Evolutionary conservation across 2,113 vertebrate species (phyloP), one percentile per base, ranked within the genome.

Genomic region (Urocynchramus pylzowi): DNA sequence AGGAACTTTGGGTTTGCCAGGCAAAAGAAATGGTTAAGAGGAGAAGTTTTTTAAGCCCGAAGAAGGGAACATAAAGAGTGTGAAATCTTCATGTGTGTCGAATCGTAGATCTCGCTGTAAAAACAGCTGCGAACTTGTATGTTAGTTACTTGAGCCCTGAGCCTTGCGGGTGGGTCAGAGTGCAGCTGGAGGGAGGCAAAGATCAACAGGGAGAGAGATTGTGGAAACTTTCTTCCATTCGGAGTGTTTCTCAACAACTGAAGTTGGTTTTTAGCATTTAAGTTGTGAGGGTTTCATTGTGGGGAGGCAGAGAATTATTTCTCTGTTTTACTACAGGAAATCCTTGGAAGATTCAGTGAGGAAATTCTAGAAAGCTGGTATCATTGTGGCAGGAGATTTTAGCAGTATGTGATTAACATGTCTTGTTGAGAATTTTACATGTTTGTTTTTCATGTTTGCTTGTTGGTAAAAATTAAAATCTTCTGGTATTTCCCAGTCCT

Each of bases 31-130:
- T 14, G 11, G 5, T 27, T 70, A 33, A 33, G 41, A 42, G 39
- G 11, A 54, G 37, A 73, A n/a, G 14, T 11, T 69, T 79, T 50
- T 39, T 56, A 44, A 57, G 31, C 11, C 11, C 14, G 1, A 52
- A 70, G 53, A n/a, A 16, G 5, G 7, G n/a, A 86, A 16, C 0
- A 0, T 4, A 30, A 23, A 76, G 49, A 6, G 4, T n/a, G 7
- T 31, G 42, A 35, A 65, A 52, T n/a, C 7, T 37, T 60, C 5
- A 3, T 1, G 0, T 4, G 3, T 18, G 3, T 21, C 31, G 64
- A 39, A 47, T 42, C 0, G 0, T 31, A 22, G 12, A 6, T 59
- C 10, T 13, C 2, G 0, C 13, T 45, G 9, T 4, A 47, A 5
- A 47, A 90, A 28, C 3, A 61, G 11, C 6, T 7, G 3, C 37